Evolutionary conservation across 2,888 invertebrate genomes (phyloP).

Genomic region (Lepidocyrtoides sp.): DNA sequence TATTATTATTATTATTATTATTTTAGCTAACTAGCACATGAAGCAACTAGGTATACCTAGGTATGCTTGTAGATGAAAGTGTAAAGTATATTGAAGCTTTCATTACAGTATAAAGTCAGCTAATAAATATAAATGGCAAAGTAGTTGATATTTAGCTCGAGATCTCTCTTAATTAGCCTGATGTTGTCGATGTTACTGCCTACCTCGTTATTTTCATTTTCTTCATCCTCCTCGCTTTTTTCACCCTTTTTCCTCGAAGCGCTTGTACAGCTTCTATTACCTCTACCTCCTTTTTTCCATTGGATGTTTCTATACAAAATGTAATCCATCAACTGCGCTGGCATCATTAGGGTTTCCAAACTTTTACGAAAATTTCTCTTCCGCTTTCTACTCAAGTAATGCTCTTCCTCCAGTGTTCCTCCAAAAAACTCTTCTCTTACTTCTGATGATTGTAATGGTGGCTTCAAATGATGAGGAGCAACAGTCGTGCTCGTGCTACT

Average conservation of each 20-base stretch:
- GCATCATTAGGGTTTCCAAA: constrained; percentile 62
- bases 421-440: neutral
- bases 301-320: constrained; percentile 50
- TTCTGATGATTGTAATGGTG: neutral
- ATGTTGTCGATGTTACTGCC: constrained; percentile 35
- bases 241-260: neutral
- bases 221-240: neutral
- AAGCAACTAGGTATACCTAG: too few relatives aligned
- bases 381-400: neutral
- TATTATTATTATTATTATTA: too few relatives aligned
- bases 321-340: constrained; percentile 57
- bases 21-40: too few relatives aligned
- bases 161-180: constrained; percentile 67
- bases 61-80: too few relatives aligned
- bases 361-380: constrained; percentile 60
- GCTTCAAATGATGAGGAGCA: constrained; percentile 12
- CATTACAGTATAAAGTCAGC: neutral
- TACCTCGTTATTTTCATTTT: constrained; percentile 7
- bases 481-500: neutral
- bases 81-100: too few relatives aligned
- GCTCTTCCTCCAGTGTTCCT: neutral
- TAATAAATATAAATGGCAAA: constrained; percentile 68
- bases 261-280: neutral
- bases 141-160: constrained; percentile 48
- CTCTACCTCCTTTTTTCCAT: neutral